Conservation (phyloP, 2,113 vertebrate species). For the Heterochromis multidens region DNA sequence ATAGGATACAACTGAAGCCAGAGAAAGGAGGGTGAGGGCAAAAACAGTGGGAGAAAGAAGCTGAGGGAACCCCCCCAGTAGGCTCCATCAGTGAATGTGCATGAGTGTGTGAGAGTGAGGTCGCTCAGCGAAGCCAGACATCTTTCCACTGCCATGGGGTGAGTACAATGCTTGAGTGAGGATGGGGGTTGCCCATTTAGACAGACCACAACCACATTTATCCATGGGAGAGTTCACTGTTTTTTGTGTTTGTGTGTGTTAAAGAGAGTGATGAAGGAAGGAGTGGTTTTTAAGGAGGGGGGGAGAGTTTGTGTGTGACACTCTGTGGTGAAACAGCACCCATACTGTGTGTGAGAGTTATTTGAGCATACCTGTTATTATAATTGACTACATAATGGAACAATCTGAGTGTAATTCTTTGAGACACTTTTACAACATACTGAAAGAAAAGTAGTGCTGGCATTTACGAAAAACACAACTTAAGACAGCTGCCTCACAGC, state of each 20-base stretch:
- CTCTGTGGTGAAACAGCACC: not conserved
- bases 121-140: not conserved
- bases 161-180: constrained; percentile 13
- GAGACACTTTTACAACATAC: not conserved
- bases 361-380: not conserved
- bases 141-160: constrained; percentile 48
- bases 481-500: not conserved
- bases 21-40: not conserved
- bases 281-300: not conserved
- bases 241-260: not conserved
- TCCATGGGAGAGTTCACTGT: not conserved
- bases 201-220: constrained; percentile 11
- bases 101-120: not conserved
- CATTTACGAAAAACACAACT: not conserved
- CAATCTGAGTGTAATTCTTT: not conserved
- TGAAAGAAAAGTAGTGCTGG: not conserved
- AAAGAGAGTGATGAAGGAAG: not conserved
- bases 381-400: constrained; percentile 14
- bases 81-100: constrained; percentile 14
- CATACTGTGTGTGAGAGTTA: not conserved
- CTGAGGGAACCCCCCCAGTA: constrained; percentile 12
- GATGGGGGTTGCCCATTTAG: not conserved
- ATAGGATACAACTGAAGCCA: constrained; percentile 13
- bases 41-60: not conserved
- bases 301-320: not conserved